phyloP scores from a whole-genome alignment of 2,113 vertebrate genomes.

The Paradisaea rubra region DNA sequence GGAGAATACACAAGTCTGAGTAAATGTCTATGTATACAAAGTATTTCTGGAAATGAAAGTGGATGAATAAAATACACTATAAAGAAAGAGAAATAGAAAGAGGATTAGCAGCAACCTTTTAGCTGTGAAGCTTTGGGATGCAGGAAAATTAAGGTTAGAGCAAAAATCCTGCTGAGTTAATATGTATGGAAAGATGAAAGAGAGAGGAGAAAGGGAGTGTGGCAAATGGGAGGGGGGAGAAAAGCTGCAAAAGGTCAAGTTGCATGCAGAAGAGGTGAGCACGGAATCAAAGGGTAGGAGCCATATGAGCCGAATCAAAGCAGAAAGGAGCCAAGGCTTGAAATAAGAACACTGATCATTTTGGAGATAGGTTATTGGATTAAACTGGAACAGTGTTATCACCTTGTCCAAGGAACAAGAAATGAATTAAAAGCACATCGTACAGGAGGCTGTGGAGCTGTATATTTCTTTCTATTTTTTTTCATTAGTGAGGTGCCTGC shows the following conservation, averaged over 20 bases:
- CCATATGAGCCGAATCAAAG: conserved; percentile 48
- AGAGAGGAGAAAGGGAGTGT: conserved; percentile 46
- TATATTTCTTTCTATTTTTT: conserved; percentile 12
- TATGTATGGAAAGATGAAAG: conserved; percentile 66
- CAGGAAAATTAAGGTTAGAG: conserved; percentile 57
- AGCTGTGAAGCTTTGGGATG: conserved; percentile 58
- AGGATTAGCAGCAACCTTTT: conserved; percentile 69
- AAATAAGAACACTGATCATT: conserved; percentile 59
- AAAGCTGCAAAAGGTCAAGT: conserved; percentile 63
- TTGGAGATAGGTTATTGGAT: conserved; percentile 58
- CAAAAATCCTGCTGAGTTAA: conserved; percentile 59
- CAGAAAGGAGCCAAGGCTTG: conserved; percentile 37
- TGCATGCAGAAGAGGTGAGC: conserved; percentile 60
- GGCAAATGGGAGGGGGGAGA: conserved; percentile 47
- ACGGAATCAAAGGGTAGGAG: conserved; percentile 43
- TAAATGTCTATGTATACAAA: conserved; percentile 65
- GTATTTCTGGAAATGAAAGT: conserved; percentile 65
- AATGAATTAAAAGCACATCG: conserved; percentile 31
- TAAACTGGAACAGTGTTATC: conserved; percentile 56
- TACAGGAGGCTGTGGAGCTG: not conserved
- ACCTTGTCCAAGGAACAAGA: conserved; percentile 48
- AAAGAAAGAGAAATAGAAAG: conserved; percentile 59
- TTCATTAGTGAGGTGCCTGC: conserved; percentile 25
- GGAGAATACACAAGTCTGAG: conserved; percentile 57
- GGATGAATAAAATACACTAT: conserved; percentile 63